These are phyloP conservation scores for Calonectris borealis DNA, from an alignment of 2,113 vertebrate genomes.

Conservation along the genomic window DNA sequence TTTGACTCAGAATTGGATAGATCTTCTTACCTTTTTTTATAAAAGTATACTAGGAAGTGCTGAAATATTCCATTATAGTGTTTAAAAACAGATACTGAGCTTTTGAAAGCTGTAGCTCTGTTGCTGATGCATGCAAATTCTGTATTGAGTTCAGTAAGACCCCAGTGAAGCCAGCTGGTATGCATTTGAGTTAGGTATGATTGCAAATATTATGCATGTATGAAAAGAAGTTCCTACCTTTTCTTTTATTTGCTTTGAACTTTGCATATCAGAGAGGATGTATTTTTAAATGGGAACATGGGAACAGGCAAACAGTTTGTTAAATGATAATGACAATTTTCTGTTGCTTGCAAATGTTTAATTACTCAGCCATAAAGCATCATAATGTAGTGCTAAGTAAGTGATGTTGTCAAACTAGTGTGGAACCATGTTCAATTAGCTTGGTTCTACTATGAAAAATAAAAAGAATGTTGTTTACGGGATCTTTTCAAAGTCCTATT, in stretches of 20 bases:
- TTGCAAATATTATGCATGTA: background rate
- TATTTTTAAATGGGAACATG: background rate
- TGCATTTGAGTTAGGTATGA: background rate
- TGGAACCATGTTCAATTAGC: background rate
- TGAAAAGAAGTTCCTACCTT: background rate
- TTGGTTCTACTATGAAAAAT: background rate
- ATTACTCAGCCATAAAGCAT: background rate
- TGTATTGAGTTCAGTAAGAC: background rate
- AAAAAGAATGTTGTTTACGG: background rate
- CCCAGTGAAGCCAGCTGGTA: background rate
- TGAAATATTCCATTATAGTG: background rate
- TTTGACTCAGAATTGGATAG: background rate
- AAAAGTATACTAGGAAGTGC: background rate
- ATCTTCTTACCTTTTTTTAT: background rate
- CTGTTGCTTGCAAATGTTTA: background rate
- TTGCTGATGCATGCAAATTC: background rate
- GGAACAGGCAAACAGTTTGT: background rate
- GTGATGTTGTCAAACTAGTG: background rate
- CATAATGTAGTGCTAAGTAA: background rate
- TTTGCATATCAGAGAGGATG: background rate
- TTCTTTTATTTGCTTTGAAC: background rate
- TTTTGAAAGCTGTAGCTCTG: background rate
- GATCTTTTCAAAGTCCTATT: background rate
- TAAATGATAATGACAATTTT: background rate
- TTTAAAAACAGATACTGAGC: background rate